Conservation (phyloP, 2,888 invertebrate species). For the Epiblema foenella region DNA sequence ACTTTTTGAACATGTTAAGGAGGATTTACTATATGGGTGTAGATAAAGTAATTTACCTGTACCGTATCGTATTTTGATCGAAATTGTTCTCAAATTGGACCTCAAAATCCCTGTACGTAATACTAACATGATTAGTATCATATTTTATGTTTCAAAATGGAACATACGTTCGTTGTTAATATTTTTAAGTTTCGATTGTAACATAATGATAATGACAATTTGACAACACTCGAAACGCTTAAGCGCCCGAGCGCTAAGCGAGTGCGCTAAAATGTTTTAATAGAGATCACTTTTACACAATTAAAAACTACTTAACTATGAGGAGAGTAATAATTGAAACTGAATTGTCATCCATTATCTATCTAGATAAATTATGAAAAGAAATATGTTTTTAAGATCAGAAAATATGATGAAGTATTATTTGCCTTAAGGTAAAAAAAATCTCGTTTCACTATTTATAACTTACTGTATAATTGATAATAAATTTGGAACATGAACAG, state of each 20-base stretch:
- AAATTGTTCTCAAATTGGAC: not conserved
- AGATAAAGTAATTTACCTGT: too few species aligned
- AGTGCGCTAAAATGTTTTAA: too few species aligned
- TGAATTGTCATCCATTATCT: not conserved
- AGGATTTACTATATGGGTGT: too few species aligned
- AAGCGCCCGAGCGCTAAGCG: too few species aligned
- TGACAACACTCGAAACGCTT: not conserved
- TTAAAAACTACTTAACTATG: too few species aligned
- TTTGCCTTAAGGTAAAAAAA: too few species aligned
- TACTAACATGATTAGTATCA: conserved; percentile 3
- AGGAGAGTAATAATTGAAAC: not conserved
- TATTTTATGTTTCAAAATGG: conserved; percentile 17
- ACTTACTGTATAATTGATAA: not conserved
- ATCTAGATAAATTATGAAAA: not conserved
- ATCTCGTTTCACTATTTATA: not conserved
- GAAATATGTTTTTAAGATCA: not conserved
- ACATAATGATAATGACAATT: not conserved
- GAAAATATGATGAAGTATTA: not conserved
- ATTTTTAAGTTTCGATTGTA: not conserved
- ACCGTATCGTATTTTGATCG: not conserved
- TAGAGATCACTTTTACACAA: too few species aligned
- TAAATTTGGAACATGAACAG: not conserved
- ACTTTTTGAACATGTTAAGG: too few species aligned
- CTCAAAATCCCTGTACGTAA: not conserved
- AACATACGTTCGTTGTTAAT: not conserved